These are phyloP conservation scores for Temnothorax nylanderi DNA, from an alignment of 1,140 invertebrate species.

Conservation along the genomic window DNA sequence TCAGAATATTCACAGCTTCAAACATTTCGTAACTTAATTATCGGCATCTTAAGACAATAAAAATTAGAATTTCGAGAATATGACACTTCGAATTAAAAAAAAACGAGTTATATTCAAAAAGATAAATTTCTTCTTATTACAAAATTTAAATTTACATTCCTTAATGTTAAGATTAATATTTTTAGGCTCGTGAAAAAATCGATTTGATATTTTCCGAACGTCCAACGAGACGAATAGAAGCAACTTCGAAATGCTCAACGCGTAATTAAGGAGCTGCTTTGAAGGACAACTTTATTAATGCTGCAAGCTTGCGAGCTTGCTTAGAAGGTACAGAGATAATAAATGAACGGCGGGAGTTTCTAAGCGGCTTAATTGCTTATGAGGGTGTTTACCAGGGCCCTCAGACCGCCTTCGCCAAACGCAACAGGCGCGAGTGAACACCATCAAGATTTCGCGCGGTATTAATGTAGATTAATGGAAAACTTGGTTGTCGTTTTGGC, in stretches of 20 bases:
- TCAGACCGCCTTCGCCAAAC: neutral
- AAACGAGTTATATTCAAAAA: neutral
- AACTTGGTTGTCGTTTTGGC: slow-evolving; percentile 38
- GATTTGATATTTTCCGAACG: neutral
- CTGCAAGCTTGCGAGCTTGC: slow-evolving; percentile 37
- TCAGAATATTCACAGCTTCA: neutral
- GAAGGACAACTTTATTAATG: slow-evolving; percentile 54
- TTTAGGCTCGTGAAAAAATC: neutral
- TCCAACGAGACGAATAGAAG: neutral
- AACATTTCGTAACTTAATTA: neutral
- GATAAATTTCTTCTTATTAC: neutral
- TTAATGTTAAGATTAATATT: neutral
- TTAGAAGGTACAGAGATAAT: slow-evolving; percentile 63
- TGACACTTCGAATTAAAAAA: neutral
- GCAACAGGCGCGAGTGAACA: slow-evolving; percentile 29
- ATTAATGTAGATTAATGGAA: slow-evolving; percentile 72
- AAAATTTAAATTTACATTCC: neutral
- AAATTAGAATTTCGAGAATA: neutral
- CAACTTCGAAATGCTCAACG: slow-evolving; percentile 34
- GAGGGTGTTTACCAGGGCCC: slow-evolving; percentile 62
- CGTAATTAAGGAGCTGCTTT: slow-evolving; percentile 49
- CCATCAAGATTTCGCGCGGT: slow-evolving; percentile 12
- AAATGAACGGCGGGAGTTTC: slow-evolving; percentile 56
- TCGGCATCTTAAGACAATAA: no score
- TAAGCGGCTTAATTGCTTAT: slow-evolving; percentile 71